Evolutionary conservation across 2,888 invertebrate species (phyloP).

Genomic region (Lutraria lutraria): DNA sequence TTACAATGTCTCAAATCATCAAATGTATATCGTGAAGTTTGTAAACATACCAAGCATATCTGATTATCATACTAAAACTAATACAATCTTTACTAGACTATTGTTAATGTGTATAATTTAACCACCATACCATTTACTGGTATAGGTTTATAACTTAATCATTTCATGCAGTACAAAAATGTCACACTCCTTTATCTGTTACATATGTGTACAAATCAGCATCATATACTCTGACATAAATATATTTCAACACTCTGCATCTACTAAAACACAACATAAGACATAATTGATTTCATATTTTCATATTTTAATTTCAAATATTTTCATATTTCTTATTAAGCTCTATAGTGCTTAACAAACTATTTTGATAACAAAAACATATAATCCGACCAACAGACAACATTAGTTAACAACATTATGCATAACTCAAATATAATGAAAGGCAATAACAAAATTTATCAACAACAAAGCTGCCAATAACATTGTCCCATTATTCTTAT

Average conservation of each 20-base stretch:
- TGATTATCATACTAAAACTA: no score
- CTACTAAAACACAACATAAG: not conserved
- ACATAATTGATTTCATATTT: conserved; percentile 1
- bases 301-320: conserved; percentile 36
- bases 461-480: not conserved
- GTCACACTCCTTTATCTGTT: no score
- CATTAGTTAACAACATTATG: conserved; percentile 32
- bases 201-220: no score
- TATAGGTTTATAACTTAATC: no score
- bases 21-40: no score
- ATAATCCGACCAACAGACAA: not conserved
- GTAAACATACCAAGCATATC: no score
- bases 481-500: no score
- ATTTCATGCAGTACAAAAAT: no score
- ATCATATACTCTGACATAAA: no score
- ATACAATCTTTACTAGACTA: no score
- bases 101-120: no score
- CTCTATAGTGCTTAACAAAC: conserved; percentile 50
- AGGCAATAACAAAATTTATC: not conserved
- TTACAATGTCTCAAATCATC: not conserved
- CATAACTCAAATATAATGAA: conserved; percentile 16
- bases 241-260: not conserved
- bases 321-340: conserved; percentile 43
- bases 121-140: no score
- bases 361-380: conserved; percentile 47